Evolutionary conservation across 2,797 vertebrate genomes (phyloP).

Genomic region (Gallinago solitaria): DNA sequence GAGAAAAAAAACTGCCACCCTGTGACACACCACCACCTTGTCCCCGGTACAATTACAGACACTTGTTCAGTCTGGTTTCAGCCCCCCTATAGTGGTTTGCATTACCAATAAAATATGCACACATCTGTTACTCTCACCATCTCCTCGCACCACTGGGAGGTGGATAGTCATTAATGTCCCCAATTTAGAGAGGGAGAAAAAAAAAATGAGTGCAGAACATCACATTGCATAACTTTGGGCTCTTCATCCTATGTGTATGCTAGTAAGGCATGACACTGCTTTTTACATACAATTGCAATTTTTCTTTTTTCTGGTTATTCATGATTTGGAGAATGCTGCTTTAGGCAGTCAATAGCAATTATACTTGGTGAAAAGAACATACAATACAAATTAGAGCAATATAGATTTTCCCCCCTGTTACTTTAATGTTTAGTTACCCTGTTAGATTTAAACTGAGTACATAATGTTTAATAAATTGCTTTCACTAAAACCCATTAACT

Average conservation of each 20-base stretch:
- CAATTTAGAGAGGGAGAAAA: neutral
- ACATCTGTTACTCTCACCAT: neutral
- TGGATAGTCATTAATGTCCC: neutral
- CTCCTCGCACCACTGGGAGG: neutral
- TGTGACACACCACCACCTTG: neutral
- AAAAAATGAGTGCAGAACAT: neutral
- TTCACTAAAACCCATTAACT: slow-evolving; percentile 78
- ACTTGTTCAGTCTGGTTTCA: neutral
- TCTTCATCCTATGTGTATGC: neutral
- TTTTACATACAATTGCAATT: slow-evolving; percentile 68
- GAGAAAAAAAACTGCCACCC: neutral
- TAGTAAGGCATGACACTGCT: slow-evolving; percentile 24
- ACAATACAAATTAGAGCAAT: slow-evolving; percentile 81
- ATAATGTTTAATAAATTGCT: slow-evolving; percentile 78
- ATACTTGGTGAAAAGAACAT: slow-evolving; percentile 77
- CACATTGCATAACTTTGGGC: neutral
- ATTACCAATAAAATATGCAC: neutral
- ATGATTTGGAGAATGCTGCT: slow-evolving; percentile 72
- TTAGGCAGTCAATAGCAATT: slow-evolving; percentile 82
- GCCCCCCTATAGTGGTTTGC: neutral
- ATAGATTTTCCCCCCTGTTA: slow-evolving; percentile 76
- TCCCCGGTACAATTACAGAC: neutral
- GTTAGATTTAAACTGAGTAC: slow-evolving; percentile 78
- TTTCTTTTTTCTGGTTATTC: slow-evolving; percentile 71
- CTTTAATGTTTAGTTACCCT: slow-evolving; percentile 81